Conservation (phyloP, 2,888 invertebrate genomes). For the Euplexia lucipara region DNA sequence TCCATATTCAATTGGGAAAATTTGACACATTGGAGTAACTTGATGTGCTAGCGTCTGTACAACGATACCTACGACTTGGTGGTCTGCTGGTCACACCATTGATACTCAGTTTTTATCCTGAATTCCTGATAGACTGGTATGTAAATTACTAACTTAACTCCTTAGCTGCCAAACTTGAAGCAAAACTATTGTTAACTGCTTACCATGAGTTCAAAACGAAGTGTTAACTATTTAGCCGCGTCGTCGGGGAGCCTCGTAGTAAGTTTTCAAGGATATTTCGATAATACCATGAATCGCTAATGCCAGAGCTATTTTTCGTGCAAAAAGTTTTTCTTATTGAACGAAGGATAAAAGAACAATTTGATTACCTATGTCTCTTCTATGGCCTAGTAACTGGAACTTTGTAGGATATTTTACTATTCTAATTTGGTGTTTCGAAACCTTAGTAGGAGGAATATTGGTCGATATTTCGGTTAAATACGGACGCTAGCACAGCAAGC, state of each 20-base stretch:
- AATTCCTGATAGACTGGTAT: constrained; percentile 4
- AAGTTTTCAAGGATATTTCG: constrained; percentile 55
- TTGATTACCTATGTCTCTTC: constrained; percentile 7
- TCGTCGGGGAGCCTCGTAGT: not conserved
- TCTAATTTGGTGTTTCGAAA: constrained; percentile 15
- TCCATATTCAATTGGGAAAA: too few species aligned
- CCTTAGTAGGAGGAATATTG: not conserved
- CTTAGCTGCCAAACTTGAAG: constrained; percentile 33
- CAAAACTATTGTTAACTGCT: constrained; percentile 46
- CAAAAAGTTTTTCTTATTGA: constrained; percentile 29
- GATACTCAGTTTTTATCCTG: too few species aligned
- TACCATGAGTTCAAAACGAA: constrained; percentile 55
- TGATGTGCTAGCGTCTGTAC: too few species aligned
- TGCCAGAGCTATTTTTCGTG: constrained; percentile 23
- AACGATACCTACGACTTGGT: too few species aligned
- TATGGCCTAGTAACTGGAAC: constrained; percentile 16
- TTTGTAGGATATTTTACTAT: constrained; percentile 12
- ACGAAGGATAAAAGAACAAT: constrained; percentile 14
- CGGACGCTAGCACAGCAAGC: too few species aligned
- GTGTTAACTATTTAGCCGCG: constrained; percentile 37
- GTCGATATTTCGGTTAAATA: not conserved
- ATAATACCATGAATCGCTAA: constrained; percentile 56
- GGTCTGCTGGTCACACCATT: too few species aligned
- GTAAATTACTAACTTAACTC: constrained; percentile 40
- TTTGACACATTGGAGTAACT: too few species aligned